Evolutionary conservation across 2,797 vertebrate genomes (phyloP).

Genomic region (Semotilus atromaculatus): DNA sequence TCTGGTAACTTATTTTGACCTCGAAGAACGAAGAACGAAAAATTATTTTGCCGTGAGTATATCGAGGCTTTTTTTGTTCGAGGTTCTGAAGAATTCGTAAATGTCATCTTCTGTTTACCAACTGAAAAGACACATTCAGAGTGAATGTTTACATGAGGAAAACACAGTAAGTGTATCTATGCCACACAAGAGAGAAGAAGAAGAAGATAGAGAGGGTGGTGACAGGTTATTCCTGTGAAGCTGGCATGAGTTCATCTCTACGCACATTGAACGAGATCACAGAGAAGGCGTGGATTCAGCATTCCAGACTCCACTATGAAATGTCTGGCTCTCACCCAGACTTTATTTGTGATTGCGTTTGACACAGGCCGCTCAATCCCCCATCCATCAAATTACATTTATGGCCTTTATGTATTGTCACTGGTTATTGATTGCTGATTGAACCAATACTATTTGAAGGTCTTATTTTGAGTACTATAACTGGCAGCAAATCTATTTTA

Average conservation of each 20-base stretch:
- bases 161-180: background rate
- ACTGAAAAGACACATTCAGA: slow-evolving; percentile 3
- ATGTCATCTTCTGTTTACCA: background rate
- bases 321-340: slow-evolving; percentile 22
- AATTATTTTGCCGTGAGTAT: background rate
- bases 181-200: background rate
- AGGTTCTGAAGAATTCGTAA: background rate
- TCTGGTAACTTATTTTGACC: background rate
- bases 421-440: background rate
- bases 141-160: background rate
- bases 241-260: slow-evolving; percentile 15
- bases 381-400: background rate
- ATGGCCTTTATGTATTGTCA: slow-evolving; percentile 10
- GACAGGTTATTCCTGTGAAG: slow-evolving; percentile 21
- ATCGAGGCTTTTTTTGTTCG: background rate
- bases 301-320: slow-evolving; percentile 45
- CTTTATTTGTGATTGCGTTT: slow-evolving; percentile 11
- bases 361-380: background rate
- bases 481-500: background rate
- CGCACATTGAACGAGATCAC: slow-evolving; percentile 37
- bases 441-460: background rate
- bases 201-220: background rate
- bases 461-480: background rate
- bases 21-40: background rate
- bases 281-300: slow-evolving; percentile 26